Evolutionary conservation across 64 coral and sea anemone genomes (phyloP), one percentile per base, ranked within the genome.

Genomic region (Montipora sp.): DNA sequence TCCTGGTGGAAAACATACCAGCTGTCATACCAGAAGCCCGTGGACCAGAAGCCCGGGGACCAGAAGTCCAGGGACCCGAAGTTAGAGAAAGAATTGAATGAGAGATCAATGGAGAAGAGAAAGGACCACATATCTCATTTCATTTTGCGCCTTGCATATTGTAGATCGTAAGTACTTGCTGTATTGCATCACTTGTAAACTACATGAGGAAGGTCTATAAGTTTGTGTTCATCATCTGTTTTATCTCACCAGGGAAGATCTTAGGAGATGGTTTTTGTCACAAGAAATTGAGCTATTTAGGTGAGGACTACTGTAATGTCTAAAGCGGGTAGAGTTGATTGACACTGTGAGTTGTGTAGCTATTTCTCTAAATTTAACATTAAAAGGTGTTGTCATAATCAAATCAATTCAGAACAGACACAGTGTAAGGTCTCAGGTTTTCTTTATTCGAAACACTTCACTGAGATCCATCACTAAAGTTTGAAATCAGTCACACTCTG

Each of bases 61-160:
- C 23, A 23, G 23, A 23, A 23, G 23, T 23, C 23, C 23, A 23
- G 23, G 3, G 1, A 45, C 9, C 1, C 24, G 44, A 36, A 65
- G 24, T 75, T 12, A 12, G 46, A 45, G 7, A 3, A 83, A 7
- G 73, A 81, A 90, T 20, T 80, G 13, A 36, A 36, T 0, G 36
- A 36, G 36, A 36, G 36, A 23, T 23, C 23, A 23, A 23, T 23
- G 23, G 27, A 36, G 45, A 80, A 73, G 12, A 84, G 78, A 47
- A 98, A 98, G 77, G 96, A 98, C 51, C 93, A 90, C 27, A 93
- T 92, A n/a, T 98, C 96, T 85, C 96, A 98, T 83, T 98, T 98
- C 59, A 98, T 98, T 36, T 90, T 98, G 5, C 87, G 96, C 44
- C 90, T 98, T 83, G 96, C 96, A 55, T 98, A 98, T 89, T 98